Conservation (phyloP, 2,113 vertebrate genomes). For the Lucifuga dentata region DNA sequence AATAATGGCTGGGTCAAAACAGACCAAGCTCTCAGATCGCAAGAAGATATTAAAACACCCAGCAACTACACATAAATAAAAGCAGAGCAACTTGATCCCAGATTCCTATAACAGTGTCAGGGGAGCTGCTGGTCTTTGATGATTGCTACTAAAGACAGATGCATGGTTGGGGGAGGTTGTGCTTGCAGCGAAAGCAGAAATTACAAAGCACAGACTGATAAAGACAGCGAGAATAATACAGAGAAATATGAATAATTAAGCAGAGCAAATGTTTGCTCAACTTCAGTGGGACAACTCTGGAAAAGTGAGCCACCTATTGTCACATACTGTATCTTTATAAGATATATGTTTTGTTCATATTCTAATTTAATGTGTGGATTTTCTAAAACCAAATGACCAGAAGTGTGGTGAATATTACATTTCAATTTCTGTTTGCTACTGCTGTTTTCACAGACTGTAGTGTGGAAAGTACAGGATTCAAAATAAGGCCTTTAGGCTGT, state of each 20-base stretch:
- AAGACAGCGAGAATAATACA: conserved; percentile 49
- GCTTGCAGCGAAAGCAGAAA: conserved; percentile 30
- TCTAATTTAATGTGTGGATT: conserved; percentile 50
- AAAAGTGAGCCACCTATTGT: conserved; percentile 26
- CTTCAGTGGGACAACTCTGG: conserved; percentile 50
- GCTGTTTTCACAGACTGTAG: conserved; percentile 48
- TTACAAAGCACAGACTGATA: conserved; percentile 55
- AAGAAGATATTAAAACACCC: conserved; percentile 64
- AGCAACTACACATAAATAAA: conserved; percentile 68
- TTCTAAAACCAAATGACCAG: conserved; percentile 41
- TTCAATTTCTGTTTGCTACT: conserved; percentile 49
- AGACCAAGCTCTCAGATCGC: conserved; percentile 59
- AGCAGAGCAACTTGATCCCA: conserved; percentile 72
- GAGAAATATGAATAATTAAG: conserved; percentile 69
- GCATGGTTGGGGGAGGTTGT: conserved; percentile 34
- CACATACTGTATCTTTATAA: conserved; percentile 25
- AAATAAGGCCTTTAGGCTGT: conserved; percentile 70
- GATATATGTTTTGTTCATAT: conserved; percentile 14
- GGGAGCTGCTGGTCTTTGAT: conserved; percentile 72
- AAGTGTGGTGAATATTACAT: conserved; percentile 54
- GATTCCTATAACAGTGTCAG: conserved; percentile 63
- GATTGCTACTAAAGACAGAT: conserved; percentile 65
- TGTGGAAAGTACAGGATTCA: conserved; percentile 50
- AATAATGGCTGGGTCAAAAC: conserved; percentile 70
- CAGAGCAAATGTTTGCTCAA: conserved; percentile 71